These are phyloP conservation scores for Mallotus villosus DNA, from an alignment of 2,797 vertebrate species.

Conservation along the genomic window DNA sequence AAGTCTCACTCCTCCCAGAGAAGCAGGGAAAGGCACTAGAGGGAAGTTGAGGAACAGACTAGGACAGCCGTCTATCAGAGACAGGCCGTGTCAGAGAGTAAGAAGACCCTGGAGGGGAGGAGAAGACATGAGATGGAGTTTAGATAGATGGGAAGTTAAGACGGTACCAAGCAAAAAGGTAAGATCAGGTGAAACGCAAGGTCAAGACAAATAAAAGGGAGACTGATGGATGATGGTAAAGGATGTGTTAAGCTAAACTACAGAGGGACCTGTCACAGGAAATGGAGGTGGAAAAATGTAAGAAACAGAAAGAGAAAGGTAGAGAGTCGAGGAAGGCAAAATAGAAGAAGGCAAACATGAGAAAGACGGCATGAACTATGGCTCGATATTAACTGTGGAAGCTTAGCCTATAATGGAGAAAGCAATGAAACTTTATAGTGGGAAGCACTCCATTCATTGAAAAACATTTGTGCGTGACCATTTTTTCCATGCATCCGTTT, in stretches of 20 bases:
- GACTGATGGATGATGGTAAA: neutral
- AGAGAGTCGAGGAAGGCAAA: neutral
- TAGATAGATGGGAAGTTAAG: neutral
- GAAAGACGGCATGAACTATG: neutral
- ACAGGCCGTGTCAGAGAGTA: neutral
- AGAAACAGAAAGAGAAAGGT: neutral
- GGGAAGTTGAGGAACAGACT: no score
- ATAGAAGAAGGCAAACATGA: neutral
- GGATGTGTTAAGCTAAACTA: no score
- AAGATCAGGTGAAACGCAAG: neutral
- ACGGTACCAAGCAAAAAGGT: neutral
- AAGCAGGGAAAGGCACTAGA: neutral
- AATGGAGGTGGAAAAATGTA: neutral
- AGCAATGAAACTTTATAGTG: slow-evolving; percentile 1
- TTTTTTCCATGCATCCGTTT: slow-evolving; percentile 22
- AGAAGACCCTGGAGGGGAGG: neutral
- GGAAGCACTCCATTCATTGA: slow-evolving; percentile 12
- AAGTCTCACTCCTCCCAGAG: neutral
- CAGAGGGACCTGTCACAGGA: neutral
- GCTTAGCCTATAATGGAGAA: neutral
- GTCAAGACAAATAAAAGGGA: neutral
- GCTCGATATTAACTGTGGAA: neutral
- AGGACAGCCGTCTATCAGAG: slow-evolving; percentile 1
- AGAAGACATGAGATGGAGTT: neutral
- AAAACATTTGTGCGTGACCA: slow-evolving; percentile 7